These are phyloP conservation scores for Hiodon tergisus DNA, from an alignment of 2,113 vertebrate genomes.

Conservation along the genomic window DNA sequence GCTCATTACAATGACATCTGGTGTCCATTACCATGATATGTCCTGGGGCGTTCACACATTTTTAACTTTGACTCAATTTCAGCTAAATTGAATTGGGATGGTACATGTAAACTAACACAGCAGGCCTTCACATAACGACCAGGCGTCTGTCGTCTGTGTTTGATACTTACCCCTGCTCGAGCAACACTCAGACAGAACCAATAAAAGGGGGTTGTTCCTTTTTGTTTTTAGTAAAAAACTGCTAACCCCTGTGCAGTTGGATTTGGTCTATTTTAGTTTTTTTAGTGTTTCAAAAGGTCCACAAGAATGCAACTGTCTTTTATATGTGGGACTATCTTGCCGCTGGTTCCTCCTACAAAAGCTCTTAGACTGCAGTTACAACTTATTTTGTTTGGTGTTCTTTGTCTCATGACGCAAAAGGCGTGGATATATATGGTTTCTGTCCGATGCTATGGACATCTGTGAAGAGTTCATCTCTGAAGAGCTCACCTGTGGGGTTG, in stretches of 20 bases:
- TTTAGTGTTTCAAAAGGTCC: not conserved
- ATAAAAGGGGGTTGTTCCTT: not conserved
- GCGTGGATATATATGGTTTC: not conserved
- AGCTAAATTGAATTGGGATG: not conserved
- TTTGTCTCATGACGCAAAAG: not conserved
- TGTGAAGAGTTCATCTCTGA: too few species aligned
- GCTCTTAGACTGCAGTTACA: not conserved
- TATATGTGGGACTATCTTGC: not conserved
- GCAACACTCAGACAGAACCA: not conserved
- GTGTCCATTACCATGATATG: not conserved
- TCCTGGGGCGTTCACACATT: not conserved
- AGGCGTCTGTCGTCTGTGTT: not conserved
- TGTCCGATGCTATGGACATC: too few species aligned
- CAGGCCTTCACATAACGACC: not conserved
- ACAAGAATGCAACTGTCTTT: not conserved
- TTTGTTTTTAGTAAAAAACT: not conserved
- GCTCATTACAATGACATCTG: not conserved
- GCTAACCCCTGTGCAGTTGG: not conserved
- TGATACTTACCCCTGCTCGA: not conserved
- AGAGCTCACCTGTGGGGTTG: too few species aligned
- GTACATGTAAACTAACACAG: not conserved
- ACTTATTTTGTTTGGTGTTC: not conserved
- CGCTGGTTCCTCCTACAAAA: not conserved
- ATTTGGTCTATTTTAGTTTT: not conserved
- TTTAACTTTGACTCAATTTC: not conserved